Conservation (phyloP, 2,113 vertebrate species). For the Crotalus helleri region DNA sequence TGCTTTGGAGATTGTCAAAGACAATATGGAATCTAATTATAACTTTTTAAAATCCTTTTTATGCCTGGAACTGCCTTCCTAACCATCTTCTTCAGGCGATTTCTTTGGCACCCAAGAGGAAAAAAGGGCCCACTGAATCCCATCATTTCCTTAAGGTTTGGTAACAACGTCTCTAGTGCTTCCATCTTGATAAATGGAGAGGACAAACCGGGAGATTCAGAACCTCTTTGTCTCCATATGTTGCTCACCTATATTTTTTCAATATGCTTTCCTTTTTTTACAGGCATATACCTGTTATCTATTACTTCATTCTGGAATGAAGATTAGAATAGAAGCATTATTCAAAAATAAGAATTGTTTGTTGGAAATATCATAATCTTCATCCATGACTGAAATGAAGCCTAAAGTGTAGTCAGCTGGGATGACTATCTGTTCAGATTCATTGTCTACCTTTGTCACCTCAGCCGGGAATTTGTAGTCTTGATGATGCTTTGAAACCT, state of each 20-base stretch:
- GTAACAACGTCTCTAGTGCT: neutral
- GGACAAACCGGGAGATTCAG: neutral
- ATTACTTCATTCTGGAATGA: neutral
- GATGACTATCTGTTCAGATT: neutral
- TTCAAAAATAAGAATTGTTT: neutral
- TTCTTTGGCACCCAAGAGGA: neutral
- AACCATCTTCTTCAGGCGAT: neutral
- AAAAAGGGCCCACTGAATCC: neutral
- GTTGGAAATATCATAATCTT: neutral
- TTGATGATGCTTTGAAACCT: neutral
- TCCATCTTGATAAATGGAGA: neutral
- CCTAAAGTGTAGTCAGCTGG: neutral
- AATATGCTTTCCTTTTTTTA: neutral
- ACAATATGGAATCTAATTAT: neutral
- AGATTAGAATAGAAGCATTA: neutral
- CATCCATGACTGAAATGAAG: neutral
- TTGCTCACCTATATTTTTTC: neutral
- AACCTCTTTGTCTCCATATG: neutral
- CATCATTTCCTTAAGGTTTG: neutral
- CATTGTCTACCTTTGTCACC: neutral
- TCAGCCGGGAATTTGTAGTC: neutral
- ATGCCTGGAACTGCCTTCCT: neutral
- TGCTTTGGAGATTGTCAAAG: neutral
- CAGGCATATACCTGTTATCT: neutral
- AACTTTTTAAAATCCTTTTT: neutral